Conservation (phyloP, 1,140 invertebrate genomes). For the Caenorhabditis latens region DNA sequence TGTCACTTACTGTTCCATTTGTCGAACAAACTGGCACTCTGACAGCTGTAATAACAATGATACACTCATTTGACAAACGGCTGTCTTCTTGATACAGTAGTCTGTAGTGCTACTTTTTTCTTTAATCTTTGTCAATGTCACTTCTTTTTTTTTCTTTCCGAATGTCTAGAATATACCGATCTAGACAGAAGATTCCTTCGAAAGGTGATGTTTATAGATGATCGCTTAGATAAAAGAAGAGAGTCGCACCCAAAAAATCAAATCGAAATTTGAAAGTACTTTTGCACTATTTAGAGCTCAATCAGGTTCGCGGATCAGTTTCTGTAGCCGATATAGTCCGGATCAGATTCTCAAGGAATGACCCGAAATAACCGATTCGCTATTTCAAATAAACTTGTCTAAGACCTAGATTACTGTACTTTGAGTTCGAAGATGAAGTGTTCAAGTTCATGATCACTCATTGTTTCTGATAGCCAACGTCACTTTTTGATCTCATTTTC, state of each 20-base stretch:
- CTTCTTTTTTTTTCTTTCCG: background rate
- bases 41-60: background rate
- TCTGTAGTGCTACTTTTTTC: background rate
- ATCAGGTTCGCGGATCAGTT: too few relatives aligned
- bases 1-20: too few relatives aligned
- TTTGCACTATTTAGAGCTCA: background rate
- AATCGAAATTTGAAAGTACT: background rate
- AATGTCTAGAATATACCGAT: background rate
- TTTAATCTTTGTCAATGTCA: background rate
- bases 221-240: background rate
- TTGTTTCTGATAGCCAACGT: background rate
- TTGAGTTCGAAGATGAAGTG: background rate
- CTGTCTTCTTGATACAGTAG: background rate
- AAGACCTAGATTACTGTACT: too few relatives aligned
- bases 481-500: slow-evolving; percentile 25
- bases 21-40: too few relatives aligned
- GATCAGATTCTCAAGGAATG: too few relatives aligned
- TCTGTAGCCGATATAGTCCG: too few relatives aligned
- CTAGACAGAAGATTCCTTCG: background rate
- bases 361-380: too few relatives aligned
- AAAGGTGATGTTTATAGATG: background rate
- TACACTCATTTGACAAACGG: background rate
- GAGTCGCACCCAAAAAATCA: background rate
- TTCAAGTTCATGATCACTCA: background rate
- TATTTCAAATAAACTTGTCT: too few relatives aligned